phyloP scores from a whole-genome alignment of 2,888 invertebrate species.

The Scelioninae gen. 1 region DNA sequence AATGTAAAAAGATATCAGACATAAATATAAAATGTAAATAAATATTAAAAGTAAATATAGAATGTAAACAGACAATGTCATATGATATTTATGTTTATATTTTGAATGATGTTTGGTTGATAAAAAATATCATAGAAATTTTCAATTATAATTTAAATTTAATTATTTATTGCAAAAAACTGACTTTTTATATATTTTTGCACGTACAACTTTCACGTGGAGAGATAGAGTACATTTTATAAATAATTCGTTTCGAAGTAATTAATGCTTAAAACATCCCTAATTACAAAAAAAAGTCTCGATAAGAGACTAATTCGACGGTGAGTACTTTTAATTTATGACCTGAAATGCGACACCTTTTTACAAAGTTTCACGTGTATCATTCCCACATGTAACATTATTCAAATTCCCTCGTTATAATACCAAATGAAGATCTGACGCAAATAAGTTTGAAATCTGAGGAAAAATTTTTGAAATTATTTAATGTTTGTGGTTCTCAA shows the following conservation, averaged over 20 bases:
- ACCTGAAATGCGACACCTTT: conserved; percentile 47
- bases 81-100: too few relatives aligned
- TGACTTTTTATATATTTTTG: too few relatives aligned
- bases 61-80: too few relatives aligned
- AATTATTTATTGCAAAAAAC: too few relatives aligned
- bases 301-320: conserved; percentile 2
- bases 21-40: too few relatives aligned
- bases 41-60: too few relatives aligned
- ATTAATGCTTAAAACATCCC: not conserved
- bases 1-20: too few relatives aligned
- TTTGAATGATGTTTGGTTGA: too few relatives aligned
- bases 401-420: conserved; percentile 59
- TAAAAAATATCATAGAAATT: too few relatives aligned
- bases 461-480: conserved; percentile 28
- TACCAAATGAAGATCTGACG: conserved; percentile 47
- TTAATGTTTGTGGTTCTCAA: conserved; percentile 7
- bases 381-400: conserved; percentile 55
- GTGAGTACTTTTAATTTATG: conserved; percentile 31
- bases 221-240: not conserved
- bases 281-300: conserved; percentile 7
- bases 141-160: too few relatives aligned
- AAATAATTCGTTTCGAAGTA: not conserved
- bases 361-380: conserved; percentile 32
- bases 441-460: conserved; percentile 44
- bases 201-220: too few relatives aligned